A percentile compares a stretch with the other conserved stretches of the same genome.
phyloP scores from a whole-genome alignment of 1,140 invertebrate species.

The Drosophila rufa region DNA sequence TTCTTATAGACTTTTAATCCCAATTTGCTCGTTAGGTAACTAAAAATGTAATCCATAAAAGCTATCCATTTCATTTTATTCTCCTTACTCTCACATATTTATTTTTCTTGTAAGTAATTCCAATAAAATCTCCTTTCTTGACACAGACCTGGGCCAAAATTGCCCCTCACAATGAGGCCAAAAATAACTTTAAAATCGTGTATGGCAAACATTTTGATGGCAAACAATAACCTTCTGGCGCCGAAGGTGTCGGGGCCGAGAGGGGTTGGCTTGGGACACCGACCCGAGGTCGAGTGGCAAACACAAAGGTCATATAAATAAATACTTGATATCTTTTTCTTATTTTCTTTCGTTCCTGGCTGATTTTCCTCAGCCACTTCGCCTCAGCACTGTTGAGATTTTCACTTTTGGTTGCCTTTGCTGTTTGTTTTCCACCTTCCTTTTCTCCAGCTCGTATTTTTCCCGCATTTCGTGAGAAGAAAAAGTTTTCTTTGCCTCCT shows the following conservation, averaged over 20 bases:
- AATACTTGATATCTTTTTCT: slow-evolving; percentile 79
- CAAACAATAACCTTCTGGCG: slow-evolving; percentile 45
- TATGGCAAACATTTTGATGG: slow-evolving; percentile 58
- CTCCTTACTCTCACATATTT: not conserved
- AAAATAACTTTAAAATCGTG: slow-evolving; percentile 51
- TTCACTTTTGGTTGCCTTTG: slow-evolving; percentile 68
- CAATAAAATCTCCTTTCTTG: not conserved
- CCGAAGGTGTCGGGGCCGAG: slow-evolving; percentile 40
- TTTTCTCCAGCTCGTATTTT: not conserved
- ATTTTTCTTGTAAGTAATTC: not conserved
- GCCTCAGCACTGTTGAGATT: slow-evolving; percentile 78
- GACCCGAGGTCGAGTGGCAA: slow-evolving; percentile 65
- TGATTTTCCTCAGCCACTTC: slow-evolving; percentile 55
- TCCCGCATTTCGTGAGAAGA: slow-evolving; percentile 27
- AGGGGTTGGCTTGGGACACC: slow-evolving; percentile 21
- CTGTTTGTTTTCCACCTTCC: slow-evolving; percentile 50
- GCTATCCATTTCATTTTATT: slow-evolving; percentile 15
- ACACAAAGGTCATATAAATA: slow-evolving; percentile 80
- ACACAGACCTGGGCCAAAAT: slow-evolving; percentile 11
- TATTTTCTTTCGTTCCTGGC: slow-evolving; percentile 23
- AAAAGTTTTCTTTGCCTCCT: slow-evolving; percentile 63
- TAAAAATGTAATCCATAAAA: not conserved
- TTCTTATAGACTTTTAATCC: too few relatives aligned
- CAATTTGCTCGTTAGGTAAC: not conserved
- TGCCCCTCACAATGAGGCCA: slow-evolving; percentile 18